These are phyloP conservation scores for Raphicerus campestris DNA, from an alignment of 2,113 vertebrate genomes.

Conservation along the genomic window DNA sequence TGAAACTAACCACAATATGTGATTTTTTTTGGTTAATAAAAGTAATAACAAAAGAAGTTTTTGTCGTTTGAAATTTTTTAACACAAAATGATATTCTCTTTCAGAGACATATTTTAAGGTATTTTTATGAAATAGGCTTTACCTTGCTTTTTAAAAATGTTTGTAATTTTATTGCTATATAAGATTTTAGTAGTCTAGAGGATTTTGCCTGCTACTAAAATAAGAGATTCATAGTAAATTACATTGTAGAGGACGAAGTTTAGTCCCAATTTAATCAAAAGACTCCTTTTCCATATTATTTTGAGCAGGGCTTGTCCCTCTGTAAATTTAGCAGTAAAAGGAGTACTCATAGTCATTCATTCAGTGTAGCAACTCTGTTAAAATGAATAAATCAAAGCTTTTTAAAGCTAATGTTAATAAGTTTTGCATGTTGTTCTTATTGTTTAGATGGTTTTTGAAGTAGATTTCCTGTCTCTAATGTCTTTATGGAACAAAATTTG, in stretches of 20 bases:
- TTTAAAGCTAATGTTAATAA: constrained; percentile 29
- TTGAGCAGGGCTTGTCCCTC: background rate
- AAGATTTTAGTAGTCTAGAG: background rate
- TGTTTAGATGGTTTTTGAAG: background rate
- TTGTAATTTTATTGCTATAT: background rate
- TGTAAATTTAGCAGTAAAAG: background rate
- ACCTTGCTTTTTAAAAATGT: background rate
- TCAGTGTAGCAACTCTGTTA: background rate
- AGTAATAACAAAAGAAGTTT: background rate
- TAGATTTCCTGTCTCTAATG: constrained; percentile 30
- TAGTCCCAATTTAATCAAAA: background rate
- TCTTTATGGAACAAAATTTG: constrained; percentile 46
- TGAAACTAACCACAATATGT: background rate
- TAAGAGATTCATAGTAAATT: background rate
- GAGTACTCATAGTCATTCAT: background rate
- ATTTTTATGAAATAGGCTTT: background rate
- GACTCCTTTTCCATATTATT: background rate
- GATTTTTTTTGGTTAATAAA: background rate
- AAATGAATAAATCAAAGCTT: background rate
- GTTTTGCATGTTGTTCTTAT: background rate
- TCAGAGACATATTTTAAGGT: constrained; percentile 13
- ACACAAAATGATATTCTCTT: background rate
- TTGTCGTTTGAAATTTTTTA: constrained; percentile 31
- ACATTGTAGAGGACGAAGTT: background rate
- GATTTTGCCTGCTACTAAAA: background rate